Conservation (phyloP, 2,797 vertebrate genomes). For the Serranus cabrilla region DNA sequence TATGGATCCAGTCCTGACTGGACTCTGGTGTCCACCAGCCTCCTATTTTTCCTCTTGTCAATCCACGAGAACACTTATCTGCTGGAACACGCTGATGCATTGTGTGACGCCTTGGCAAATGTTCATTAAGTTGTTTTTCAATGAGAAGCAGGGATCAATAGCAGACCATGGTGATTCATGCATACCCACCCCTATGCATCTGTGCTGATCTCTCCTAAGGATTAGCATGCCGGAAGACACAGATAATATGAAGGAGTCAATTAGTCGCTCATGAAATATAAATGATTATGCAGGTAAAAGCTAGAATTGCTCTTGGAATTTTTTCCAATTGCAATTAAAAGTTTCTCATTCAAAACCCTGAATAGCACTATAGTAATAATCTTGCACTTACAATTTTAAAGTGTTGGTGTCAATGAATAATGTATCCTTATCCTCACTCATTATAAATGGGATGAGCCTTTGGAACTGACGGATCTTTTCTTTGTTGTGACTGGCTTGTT, state of each 20-base stretch:
- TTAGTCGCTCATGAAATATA: conserved; percentile 73
- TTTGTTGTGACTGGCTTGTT: conserved; percentile 45
- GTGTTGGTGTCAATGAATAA: conserved; percentile 27
- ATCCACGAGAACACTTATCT: conserved; percentile 82
- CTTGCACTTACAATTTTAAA: conserved; percentile 28
- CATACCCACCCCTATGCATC: conserved; percentile 50
- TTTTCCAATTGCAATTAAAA: conserved; percentile 37
- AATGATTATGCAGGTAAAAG: conserved; percentile 66
- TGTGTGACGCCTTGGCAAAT: conserved; percentile 79
- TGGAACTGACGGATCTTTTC: conserved; percentile 22
- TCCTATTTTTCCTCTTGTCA: conserved; percentile 77
- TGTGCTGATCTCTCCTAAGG: conserved; percentile 55
- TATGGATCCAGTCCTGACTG: conserved; percentile 70
- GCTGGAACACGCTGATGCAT: conserved; percentile 78
- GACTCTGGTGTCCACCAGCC: conserved; percentile 73
- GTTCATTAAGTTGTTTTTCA: conserved; percentile 88
- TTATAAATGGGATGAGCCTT: conserved; percentile 35
- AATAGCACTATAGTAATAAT: conserved; percentile 24
- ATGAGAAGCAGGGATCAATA: conserved; percentile 81
- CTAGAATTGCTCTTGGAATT: conserved; percentile 36
- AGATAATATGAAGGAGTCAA: conserved; percentile 65
- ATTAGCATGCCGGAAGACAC: conserved; percentile 61
- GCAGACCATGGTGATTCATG: conserved; percentile 69
- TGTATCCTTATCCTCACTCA: conserved; percentile 15
- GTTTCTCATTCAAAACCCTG: conserved; percentile 28